Conservation (phyloP, 2,888 invertebrate species). For the Caenorhabditis sulstoni region DNA sequence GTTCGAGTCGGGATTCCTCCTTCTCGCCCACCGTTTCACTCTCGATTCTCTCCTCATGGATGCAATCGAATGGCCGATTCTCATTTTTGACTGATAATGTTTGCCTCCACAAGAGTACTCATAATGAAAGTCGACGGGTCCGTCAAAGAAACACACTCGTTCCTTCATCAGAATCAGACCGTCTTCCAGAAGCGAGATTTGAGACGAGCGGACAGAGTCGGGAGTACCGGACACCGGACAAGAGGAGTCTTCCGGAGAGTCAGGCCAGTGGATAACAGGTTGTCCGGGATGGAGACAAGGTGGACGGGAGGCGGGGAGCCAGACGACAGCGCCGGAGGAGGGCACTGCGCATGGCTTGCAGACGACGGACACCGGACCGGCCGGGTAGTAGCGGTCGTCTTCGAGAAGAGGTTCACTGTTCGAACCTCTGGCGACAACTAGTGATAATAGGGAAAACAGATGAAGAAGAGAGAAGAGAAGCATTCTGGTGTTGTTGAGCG, state of each 20-base stretch:
- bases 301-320: constrained; percentile 65
- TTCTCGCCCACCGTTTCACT: constrained; percentile 74
- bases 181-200: constrained; percentile 66
- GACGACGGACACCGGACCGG: constrained; percentile 32
- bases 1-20: constrained; percentile 75
- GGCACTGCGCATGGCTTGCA: constrained; percentile 61
- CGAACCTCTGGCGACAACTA: not conserved
- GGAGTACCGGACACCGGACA: constrained; percentile 44
- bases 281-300: constrained; percentile 77
- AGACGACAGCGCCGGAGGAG: constrained; percentile 48
- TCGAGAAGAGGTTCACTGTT: constrained; percentile 4
- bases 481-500: constrained; percentile 14
- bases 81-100: constrained; percentile 31
- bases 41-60: constrained; percentile 42
- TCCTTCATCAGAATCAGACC: constrained; percentile 67
- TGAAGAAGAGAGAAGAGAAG: constrained; percentile 18
- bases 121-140: constrained; percentile 58
- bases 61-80: constrained; percentile 58
- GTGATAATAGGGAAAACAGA: constrained; percentile 21
- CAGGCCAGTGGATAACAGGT: constrained; percentile 70
- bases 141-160: constrained; percentile 62
- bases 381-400: constrained; percentile 35
- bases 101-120: constrained; percentile 55
- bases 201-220: constrained; percentile 25
- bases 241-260: not conserved